A percentile compares a stretch with the other conserved stretches of the same genome.
Conservation (phyloP, 2,113 vertebrate genomes). For the Ammospiza nelsoni region DNA sequence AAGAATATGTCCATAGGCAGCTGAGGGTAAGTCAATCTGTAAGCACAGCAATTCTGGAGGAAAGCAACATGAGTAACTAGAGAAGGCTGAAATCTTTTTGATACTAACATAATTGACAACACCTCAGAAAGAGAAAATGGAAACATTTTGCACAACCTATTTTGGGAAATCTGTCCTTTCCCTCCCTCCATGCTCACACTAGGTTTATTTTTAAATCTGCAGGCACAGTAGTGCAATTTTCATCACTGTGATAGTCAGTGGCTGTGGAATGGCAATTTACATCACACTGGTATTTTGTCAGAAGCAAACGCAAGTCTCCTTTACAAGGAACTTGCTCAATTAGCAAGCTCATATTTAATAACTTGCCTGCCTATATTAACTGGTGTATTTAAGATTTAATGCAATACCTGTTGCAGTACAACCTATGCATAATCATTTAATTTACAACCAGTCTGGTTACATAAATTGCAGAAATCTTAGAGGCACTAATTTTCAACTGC, state of each 20-base stretch:
- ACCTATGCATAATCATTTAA: neutral
- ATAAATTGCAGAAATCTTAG: neutral
- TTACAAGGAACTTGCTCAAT: neutral
- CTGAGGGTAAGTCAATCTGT: neutral
- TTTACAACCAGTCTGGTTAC: neutral
- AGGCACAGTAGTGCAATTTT: conserved; percentile 35
- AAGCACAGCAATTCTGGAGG: neutral
- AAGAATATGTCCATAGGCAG: neutral
- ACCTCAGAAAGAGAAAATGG: conserved; percentile 35
- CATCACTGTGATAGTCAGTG: conserved; percentile 17
- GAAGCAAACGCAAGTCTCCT: neutral
- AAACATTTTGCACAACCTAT: conserved; percentile 42
- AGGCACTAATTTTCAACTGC: neutral
- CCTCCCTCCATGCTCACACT: neutral
- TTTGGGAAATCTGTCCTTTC: conserved; percentile 23
- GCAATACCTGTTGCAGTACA: neutral
- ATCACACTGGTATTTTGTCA: neutral
- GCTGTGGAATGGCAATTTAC: conserved; percentile 1
- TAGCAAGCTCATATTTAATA: neutral
- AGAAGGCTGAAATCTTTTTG: neutral
- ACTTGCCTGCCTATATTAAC: neutral
- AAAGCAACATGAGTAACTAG: neutral
- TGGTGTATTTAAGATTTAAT: neutral
- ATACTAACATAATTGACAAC: neutral
- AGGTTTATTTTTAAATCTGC: conserved; percentile 53